Evolutionary conservation across 2,113 vertebrate genomes (phyloP).

Genomic region (Ascaphus truei): DNA sequence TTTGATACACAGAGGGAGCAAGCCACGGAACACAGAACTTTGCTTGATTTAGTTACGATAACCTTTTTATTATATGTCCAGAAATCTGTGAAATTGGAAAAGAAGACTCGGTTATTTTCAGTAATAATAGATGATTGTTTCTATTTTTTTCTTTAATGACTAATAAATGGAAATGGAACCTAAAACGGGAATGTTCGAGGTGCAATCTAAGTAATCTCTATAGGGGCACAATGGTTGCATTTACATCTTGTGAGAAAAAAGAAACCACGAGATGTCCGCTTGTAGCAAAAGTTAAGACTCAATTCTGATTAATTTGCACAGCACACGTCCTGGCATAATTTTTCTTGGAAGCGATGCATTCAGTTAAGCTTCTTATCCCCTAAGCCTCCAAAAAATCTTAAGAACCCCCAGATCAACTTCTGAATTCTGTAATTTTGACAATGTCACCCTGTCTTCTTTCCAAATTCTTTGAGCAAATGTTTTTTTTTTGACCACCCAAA

Average conservation of each 20-base stretch:
- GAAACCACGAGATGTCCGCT: conserved; percentile 2
- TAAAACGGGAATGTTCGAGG: background rate
- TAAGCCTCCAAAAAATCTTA: conserved; percentile 36
- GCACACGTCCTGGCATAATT: conserved; percentile 32
- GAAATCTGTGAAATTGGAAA: background rate
- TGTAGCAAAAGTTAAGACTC: background rate
- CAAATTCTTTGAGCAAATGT: conserved; percentile 9
- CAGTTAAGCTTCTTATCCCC: conserved; percentile 27
- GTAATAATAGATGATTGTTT: conserved; percentile 22
- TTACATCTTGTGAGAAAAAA: conserved; percentile 14
- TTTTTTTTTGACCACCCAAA: conserved; percentile 33
- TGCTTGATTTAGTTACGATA: too few relatives aligned
- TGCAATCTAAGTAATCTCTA: conserved; percentile 7
- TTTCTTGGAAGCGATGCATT: conserved; percentile 31
- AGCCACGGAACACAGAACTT: too few relatives aligned
- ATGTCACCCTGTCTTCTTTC: conserved; percentile 22
- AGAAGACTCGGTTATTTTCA: conserved; percentile 7
- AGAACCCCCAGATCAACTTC: conserved; percentile 26
- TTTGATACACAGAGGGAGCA: too few relatives aligned
- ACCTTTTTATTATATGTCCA: too few relatives aligned
- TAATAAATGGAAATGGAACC: conserved; percentile 27
- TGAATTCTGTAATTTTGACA: conserved; percentile 25
- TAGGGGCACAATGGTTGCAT: conserved; percentile 27
- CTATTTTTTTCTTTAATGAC: conserved; percentile 26
- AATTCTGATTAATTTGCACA: conserved; percentile 18